A percentile compares a stretch with the other conserved stretches of the same genome.
Conservation (phyloP, 2,888 invertebrate genomes). For the Clanis bilineata region DNA sequence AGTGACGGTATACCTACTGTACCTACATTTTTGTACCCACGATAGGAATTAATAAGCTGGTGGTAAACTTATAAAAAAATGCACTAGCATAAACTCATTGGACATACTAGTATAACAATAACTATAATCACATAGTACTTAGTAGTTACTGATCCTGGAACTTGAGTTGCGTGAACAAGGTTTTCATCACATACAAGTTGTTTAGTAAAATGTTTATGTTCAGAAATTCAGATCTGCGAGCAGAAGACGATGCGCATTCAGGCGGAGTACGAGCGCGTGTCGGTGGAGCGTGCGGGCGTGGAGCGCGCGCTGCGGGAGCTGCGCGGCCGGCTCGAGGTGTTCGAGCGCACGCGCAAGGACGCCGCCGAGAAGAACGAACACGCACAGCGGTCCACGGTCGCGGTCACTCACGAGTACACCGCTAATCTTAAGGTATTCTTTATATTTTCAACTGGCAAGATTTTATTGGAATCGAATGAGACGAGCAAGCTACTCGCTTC, state of each 20-base stretch:
- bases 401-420: slow-evolving; percentile 79
- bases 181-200: no score
- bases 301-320: slow-evolving; percentile 82
- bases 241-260: slow-evolving; percentile 88
- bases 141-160: no score
- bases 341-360: slow-evolving; percentile 83
- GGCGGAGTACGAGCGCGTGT: slow-evolving; percentile 83
- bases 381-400: slow-evolving; percentile 80
- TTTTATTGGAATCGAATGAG: not conserved
- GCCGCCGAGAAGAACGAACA: slow-evolving; percentile 81
- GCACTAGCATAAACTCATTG: no score
- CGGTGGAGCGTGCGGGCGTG: slow-evolving; percentile 80
- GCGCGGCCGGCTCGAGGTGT: slow-evolving; percentile 82
- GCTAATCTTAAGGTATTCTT: slow-evolving; percentile 76
- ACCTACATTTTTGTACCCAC: no score
- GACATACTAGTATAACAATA: no score
- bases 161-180: no score
- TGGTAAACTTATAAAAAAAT: no score
- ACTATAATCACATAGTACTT: no score
- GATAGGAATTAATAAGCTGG: no score
- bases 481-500: no score
- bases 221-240: slow-evolving; percentile 84
- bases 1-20: no score
- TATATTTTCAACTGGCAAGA: not conserved
- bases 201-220: not conserved